Base-by-base conservation (phyloP, 2,888 invertebrate genomes). In the Galerucella calmariensis region DNA sequence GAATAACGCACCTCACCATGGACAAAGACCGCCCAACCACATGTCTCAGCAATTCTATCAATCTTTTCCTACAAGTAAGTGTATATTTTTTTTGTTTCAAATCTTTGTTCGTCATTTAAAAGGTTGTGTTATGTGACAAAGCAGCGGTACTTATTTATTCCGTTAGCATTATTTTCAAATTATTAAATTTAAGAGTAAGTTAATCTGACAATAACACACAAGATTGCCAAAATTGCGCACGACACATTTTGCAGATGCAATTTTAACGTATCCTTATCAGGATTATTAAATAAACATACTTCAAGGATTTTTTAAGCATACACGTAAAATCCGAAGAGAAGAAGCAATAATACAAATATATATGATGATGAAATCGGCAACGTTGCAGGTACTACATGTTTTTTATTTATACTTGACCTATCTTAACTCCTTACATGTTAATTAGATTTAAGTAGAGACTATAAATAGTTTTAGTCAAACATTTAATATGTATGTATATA, bases 51-150 rank as follows among this genome's bases (percentile, higher is more conserved):
- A 83, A 72, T 85, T 84, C 76, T 85, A 84, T 77, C 85, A 82
- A 79, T 83, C 84, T 44, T 84, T 85, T 77, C 79, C 84, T 58
- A 80, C 84, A 79, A 83, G 85, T 85, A 82, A 84, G 85, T 84
- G 24, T 46, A 3, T 14, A 12, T 56, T 56, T 10, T 10, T 56
- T 48, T 48, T 48, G 9, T 41, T 41, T 1, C 35, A 41, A 41
- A 41, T 48, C 0, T 48, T 48, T 48, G 14, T 14, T 48, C 48
- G 14, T 14, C 1, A 14, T 48, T 48, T 14, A 48, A 48, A 48
- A 4, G 46, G 11, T 48, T 48, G 48, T 48, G 35, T 41, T 8
- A 41, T 41, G 35, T 41, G 35, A 41, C 35, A 8, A 41, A 41
- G 35, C 8, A 41, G 35, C 9, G 35, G 9, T 8, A 41, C 8